Base-by-base conservation (phyloP, 2,888 invertebrate species). In the Dynastes grantii region DNA sequence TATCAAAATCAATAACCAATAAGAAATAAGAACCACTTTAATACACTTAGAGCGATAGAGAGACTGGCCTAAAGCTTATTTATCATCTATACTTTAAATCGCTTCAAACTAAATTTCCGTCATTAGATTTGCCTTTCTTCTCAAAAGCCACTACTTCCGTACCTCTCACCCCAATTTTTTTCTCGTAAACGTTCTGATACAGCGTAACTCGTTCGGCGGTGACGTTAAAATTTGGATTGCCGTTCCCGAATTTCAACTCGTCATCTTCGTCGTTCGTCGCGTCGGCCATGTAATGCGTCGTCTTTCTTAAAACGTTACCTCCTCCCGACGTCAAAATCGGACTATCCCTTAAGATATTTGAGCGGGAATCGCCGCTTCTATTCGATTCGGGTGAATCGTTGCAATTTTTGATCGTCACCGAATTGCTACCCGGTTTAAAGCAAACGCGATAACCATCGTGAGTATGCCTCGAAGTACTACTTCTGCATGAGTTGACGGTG, bases 301-400 rank as follows among this genome's bases (percentile, higher is more conserved):
- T 8, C 29, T 49, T 75, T 27, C 32, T 75, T 16, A 61, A 13
- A 22, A 45, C 29, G 29, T 75, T 75, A 22, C 73, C 61, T 40
- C 55, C 68, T 45, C 45, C 45, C 45, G 8, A 45, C 22, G 45
- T 55, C 2, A 76, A 68, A 27, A 65, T 55, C 16, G 82, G 81
- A 71, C 82, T 83, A 53, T 79, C 81, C 76, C 78, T 79, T 32
- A 82, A 65, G 40, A 81, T 81, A 76, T 81, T 82, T 22, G 75
- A 67, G 76, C 84, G 83, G 1, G 86, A 85, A 79, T 87, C 85
- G 70, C 91, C 91, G 0, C 92, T 93, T 27, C 92, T 91, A 80
- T 92, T 89, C 0, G 93, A 92, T 61, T 92, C 87, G 76, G 93
- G 87, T 1, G 87, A 87, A 65, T 88, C 87, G 75, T 83, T 86